These are phyloP conservation scores for Metellina segmentata DNA, from an alignment of 2,888 invertebrate genomes.

Conservation along the genomic window DNA sequence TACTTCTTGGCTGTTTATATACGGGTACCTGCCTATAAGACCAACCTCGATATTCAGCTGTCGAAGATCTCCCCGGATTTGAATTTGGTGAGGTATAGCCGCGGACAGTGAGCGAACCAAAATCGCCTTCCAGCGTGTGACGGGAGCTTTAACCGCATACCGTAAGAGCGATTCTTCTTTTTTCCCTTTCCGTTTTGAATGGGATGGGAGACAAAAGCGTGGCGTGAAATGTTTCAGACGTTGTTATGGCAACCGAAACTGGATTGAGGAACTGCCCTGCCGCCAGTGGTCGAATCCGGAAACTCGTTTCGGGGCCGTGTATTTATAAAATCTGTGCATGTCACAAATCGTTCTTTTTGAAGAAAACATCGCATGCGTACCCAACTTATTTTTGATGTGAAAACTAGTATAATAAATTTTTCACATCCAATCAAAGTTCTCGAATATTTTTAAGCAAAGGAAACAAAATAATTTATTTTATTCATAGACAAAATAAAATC, in stretches of 20 bases:
- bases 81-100: too few relatives aligned
- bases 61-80: too few relatives aligned
- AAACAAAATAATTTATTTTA: too few relatives aligned
- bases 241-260: conserved; percentile 36
- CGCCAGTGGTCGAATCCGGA: conserved; percentile 12
- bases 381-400: too few relatives aligned
- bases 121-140: background rate
- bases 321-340: background rate
- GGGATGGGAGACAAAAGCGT: conserved; percentile 25
- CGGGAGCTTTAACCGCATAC: conserved; percentile 18
- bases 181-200: conserved; percentile 2
- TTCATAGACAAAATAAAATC: too few relatives aligned
- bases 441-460: too few relatives aligned
- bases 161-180: background rate
- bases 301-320: background rate
- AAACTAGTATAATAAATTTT: too few relatives aligned
- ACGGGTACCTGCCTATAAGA: too few relatives aligned
- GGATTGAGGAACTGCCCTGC: conserved; percentile 18
- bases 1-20: background rate
- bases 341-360: background rate
- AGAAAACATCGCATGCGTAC: too few relatives aligned
- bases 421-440: too few relatives aligned
- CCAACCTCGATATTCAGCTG: too few relatives aligned
- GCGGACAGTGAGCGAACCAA: too few relatives aligned
- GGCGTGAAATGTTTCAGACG: conserved; percentile 29